phyloP scores from a whole-genome alignment of 1,140 invertebrate genomes.

The Pogonomyrmex barbatus region DNA sequence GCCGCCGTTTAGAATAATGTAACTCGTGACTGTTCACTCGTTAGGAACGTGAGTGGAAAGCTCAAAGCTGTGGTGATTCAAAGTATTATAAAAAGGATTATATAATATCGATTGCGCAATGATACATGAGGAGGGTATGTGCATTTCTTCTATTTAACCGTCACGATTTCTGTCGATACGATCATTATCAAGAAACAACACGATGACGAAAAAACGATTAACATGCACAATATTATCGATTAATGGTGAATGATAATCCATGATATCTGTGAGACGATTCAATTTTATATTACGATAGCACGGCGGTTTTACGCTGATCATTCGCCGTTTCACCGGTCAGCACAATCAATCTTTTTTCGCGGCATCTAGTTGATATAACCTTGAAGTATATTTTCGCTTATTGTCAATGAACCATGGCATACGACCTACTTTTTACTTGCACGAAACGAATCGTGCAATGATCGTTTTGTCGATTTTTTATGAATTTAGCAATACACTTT shows the following conservation, averaged over 20 bases:
- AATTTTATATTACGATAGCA: background rate
- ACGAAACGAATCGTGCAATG: slow-evolving; percentile 12
- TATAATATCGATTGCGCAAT: slow-evolving; percentile 44
- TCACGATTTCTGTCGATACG: slow-evolving; percentile 13
- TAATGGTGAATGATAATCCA: background rate
- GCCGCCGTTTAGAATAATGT: slow-evolving; percentile 9
- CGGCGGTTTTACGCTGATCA: background rate
- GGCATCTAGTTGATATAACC: slow-evolving; percentile 2
- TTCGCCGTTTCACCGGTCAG: background rate
- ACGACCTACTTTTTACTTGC: slow-evolving; percentile 57
- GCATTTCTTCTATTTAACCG: slow-evolving; percentile 27
- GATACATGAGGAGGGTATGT: background rate
- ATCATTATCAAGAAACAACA: slow-evolving; percentile 1
- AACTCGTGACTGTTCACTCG: slow-evolving; percentile 13
- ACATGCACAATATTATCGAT: background rate
- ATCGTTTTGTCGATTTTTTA: slow-evolving; percentile 21
- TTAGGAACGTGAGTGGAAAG: slow-evolving; percentile 38
- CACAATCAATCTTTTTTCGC: background rate
- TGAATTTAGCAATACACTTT: slow-evolving; percentile 30
- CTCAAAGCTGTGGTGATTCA: slow-evolving; percentile 40
- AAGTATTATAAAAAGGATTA: slow-evolving; percentile 52
- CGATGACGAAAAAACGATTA: background rate
- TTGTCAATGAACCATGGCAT: slow-evolving; percentile 49
- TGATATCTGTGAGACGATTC: background rate
- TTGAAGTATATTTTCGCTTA: slow-evolving; percentile 57